Evolutionary conservation across 1,140 invertebrate genomes (phyloP), one percentile per base, ranked within the genome.

Genomic region (Drosophila varians): DNA sequence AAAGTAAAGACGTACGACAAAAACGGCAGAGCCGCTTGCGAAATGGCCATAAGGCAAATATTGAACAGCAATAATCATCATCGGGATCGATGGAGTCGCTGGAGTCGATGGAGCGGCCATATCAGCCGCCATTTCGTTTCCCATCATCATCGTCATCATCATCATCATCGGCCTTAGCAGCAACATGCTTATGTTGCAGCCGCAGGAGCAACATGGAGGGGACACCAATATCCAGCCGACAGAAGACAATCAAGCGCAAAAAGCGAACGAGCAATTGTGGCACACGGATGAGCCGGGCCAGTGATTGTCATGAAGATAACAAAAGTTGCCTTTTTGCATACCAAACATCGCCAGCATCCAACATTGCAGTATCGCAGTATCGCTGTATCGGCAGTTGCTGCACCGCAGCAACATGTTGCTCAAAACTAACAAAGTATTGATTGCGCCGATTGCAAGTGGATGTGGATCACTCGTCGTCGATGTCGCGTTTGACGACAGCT

Each of bases 61-160:
- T 87, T 87, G 82, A 87, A 87, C 82, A 77, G 82, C 82, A 87
- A 87, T 87, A 87, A 87, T 87, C 82, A 87, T 87, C 82, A 86
- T 77, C 78, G 62, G 61, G 76, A 60, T 74, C 65, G 54, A 36
- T 43, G 58, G 26, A 49, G 46, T 38, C 46, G 47, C 34, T 56
- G 16, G 60, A 21, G 66, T 65, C 47, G 62, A n/a, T 47, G 36
- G 66, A 71, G 38, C 74, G 51, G 69, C 70, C 56, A 64, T 73
- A 73, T 73, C 70, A 73, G 60, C 49, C 56, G 69, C 69, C 69
- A 73, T 74, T 74, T 74, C 69, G 57, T 51, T 57, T 53, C 43
- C 52, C 82, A 87, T 87, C 82, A 87, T 71, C 79, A 61, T n/a
- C n/a, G n/a, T n/a, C n/a, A n/a, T n/a, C 82, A 87, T 87, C 82